Evolutionary conservation across 2,888 invertebrate species (phyloP), one percentile per base, ranked within the genome.

Genomic region (Biston stratarius): DNA sequence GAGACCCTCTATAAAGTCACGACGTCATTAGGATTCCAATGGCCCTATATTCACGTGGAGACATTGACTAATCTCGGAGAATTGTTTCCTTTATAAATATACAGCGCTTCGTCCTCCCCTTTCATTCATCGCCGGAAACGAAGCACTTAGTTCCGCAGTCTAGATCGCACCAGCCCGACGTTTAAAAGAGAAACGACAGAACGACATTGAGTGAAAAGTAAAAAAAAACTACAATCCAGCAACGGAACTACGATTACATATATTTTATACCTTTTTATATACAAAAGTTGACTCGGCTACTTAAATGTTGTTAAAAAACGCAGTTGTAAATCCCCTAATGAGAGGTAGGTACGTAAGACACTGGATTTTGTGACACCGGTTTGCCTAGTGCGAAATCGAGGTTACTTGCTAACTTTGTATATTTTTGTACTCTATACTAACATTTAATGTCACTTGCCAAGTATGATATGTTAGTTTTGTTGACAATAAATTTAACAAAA

Each of bases 21-120:
- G 67, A 56, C 44, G 63, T 68, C 67, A 60, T 68, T 68, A 68
- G 45, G 60, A 68, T 68, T 61, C 56, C 63, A 68, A 68, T 64
- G 63, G 63, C 51, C 59, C 36, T 68, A 71, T 67, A 72, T 74
- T 71, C 71, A 71, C 58, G 61, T 61, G 63, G n/a, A 73, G 72
- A 74, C 72, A 68, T 71, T 72, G 72, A 74, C 71, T 71, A 74
- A 74, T 72, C 57, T 68, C 61, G 55, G 62, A 64, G 56, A 71
- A 71, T 65, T 69, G 65, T 71, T 69, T 71, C 72, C 60, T 71
- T 74, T 70, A 68, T 69, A 74, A 74, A 74, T 72, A 67, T 69
- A 74, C 60, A 67, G 64, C 55, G 70, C 69, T 71, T 72, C 70
- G 60, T 72, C 65, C 64, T 69, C 57, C 49, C 57, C 55, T 67